Conservation (phyloP, 2,113 vertebrate species). For the Polypterus senegalus region DNA sequence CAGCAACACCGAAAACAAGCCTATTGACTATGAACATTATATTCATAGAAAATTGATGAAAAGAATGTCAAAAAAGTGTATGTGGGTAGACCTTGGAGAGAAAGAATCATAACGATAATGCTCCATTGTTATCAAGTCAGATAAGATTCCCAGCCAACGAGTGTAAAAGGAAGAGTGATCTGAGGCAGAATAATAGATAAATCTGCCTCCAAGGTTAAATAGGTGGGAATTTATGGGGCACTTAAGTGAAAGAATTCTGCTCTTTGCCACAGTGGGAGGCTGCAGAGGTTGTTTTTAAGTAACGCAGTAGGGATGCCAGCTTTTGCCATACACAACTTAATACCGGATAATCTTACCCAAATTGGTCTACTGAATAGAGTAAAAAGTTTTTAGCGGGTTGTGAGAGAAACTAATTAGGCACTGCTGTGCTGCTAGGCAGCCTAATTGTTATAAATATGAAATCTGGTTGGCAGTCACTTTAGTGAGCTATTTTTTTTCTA, state of each 20-base stretch:
- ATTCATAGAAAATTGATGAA: conserved; percentile 13
- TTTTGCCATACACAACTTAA: conserved; percentile 27
- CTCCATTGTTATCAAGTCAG: conserved; percentile 21
- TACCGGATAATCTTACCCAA: conserved; percentile 24
- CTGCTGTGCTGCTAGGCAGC: not conserved
- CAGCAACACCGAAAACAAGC: not conserved
- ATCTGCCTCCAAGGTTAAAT: conserved; percentile 22
- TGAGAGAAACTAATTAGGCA: conserved; percentile 12
- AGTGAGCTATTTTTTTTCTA: no score
- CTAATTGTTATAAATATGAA: not conserved
- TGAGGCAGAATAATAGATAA: conserved; percentile 33
- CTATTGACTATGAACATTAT: conserved; percentile 3
- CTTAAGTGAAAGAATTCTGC: conserved; percentile 23
- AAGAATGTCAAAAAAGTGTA: conserved; percentile 12
- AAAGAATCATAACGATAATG: conserved; percentile 7
- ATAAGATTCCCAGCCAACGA: conserved; percentile 15
- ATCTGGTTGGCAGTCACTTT: no score
- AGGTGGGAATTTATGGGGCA: conserved; percentile 20
- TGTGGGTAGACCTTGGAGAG: not conserved
- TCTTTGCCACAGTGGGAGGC: conserved; percentile 24
- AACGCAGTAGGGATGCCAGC: conserved; percentile 15
- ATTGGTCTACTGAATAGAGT: conserved; percentile 11
- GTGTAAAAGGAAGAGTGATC: conserved; percentile 27
- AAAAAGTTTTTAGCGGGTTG: conserved; percentile 1
- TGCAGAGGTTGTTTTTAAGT: conserved; percentile 20